Base-by-base conservation (phyloP, 2,797 vertebrate species). In the Phataginus tetradactyla region DNA sequence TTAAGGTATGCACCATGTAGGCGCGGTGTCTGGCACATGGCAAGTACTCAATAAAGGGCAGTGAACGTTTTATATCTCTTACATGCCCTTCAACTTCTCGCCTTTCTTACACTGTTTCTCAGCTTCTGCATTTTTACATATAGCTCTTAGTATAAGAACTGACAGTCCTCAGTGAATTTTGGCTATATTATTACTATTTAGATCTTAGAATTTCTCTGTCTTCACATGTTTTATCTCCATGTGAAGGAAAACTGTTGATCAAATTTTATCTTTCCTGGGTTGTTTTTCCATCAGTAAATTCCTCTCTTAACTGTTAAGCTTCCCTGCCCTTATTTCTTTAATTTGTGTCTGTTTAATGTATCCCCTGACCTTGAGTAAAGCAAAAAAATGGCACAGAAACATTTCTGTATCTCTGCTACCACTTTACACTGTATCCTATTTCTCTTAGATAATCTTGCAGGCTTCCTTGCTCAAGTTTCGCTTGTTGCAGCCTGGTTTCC, bases 241-340 rank as follows among this genome's bases (percentile, higher is more conserved):
- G 51, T 86, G 63, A 92, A 95, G 27, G 39, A 94, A 90, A 94
- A 59, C 27, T 81, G 0, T 71, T 51, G 9, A 42, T 92, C 45
- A 37, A 78, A 4, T 57, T 86, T 92, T 92, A 15, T 96, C 15
- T 95, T 74, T 81, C 29, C 51, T 86, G 59, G n/a, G 68, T 68
- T 7, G 3, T 64, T 75, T 11, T 63, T 86, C 53, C 32, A 69
- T 71, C 32, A 69, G 32, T 69, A 55, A 69, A 39, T 91, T 74
- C 45, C 8, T 89, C 32, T 86, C 10, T 77, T 79, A 59, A 45
- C 77, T 93, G 83, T 83, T 86, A 94, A 69, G 27, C 17, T 81
- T 90, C 86, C 21, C 61, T 88, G 90, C 8, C 27, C 32, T 93
- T 32, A 72, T 79, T 96, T 90, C 49, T 95, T 95, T 93, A 37